phyloP scores from a whole-genome alignment of 2,888 invertebrate genomes.

The Tryphoninae sp. region DNA sequence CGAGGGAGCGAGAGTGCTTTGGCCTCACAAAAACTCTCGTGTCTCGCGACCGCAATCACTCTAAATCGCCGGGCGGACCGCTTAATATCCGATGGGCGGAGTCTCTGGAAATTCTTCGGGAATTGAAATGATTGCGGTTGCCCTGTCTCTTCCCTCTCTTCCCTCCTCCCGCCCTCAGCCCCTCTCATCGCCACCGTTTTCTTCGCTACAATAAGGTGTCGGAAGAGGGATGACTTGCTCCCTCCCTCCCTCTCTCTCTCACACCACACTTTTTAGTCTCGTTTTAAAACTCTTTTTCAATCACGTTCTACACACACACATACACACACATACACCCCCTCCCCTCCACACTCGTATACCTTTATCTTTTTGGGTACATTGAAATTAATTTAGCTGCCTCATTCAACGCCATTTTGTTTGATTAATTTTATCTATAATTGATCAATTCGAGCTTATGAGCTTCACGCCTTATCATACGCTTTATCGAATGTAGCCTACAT shows the following conservation, averaged over 20 bases:
- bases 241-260: conserved; percentile 27
- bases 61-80: conserved; percentile 73
- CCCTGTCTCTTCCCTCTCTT: conserved; percentile 52
- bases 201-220: conserved; percentile 60
- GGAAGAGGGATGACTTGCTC: conserved; percentile 55
- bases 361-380: not conserved
- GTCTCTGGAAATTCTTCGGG: conserved; percentile 66
- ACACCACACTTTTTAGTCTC: conserved; percentile 15
- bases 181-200: conserved; percentile 38
- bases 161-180: conserved; percentile 52
- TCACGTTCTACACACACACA: not conserved
- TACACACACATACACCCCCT: too few relatives aligned
- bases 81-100: conserved; percentile 75
- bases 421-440: not conserved
- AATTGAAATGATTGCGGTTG: conserved; percentile 69
- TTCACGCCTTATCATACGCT: conserved; percentile 47
- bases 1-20: conserved; percentile 18
- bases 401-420: conserved; percentile 8
- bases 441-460: conserved; percentile 23
- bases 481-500: conserved; percentile 29
- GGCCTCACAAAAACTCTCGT: conserved; percentile 17
- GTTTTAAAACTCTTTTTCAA: not conserved
- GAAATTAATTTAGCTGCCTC: conserved; percentile 11
- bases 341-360: not conserved
- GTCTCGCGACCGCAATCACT: conserved; percentile 74